phyloP scores from a whole-genome alignment of 1,140 invertebrate species.

The Coboldia fuscipes region DNA sequence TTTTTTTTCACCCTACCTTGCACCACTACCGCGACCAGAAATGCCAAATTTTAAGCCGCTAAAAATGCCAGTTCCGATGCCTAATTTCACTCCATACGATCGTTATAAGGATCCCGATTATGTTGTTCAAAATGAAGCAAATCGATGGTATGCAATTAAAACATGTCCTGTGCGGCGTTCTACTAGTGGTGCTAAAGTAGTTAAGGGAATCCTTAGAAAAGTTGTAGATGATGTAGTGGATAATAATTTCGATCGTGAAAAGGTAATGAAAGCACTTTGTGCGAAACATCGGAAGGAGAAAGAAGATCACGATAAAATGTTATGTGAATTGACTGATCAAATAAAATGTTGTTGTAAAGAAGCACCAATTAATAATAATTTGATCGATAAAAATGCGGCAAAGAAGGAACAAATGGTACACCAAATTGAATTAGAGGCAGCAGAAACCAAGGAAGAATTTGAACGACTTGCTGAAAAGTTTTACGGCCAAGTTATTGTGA shows the following conservation, averaged over 20 bases:
- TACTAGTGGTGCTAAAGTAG: background rate
- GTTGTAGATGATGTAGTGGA: background rate
- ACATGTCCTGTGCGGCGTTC: no score
- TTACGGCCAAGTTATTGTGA: background rate
- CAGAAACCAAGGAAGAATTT: background rate
- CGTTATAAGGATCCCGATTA: background rate
- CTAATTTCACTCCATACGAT: background rate
- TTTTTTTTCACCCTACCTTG: background rate
- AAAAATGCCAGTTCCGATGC: background rate
- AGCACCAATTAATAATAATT: no score
- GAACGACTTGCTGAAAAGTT: background rate
- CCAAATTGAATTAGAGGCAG: background rate
- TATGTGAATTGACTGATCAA: background rate
- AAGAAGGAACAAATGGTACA: background rate
- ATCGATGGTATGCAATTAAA: background rate
- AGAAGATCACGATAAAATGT: background rate
- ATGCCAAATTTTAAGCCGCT: background rate
- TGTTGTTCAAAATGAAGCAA: slow-evolving; percentile 1
- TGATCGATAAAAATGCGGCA: background rate
- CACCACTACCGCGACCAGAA: background rate
- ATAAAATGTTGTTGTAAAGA: background rate
- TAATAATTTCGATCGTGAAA: background rate
- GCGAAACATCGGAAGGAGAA: background rate
- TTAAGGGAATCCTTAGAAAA: background rate
- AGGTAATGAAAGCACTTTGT: background rate